Evolutionary conservation across 2,888 invertebrate genomes (phyloP), one percentile per base, ranked within the genome.

Genomic region (Beris morrisii): DNA sequence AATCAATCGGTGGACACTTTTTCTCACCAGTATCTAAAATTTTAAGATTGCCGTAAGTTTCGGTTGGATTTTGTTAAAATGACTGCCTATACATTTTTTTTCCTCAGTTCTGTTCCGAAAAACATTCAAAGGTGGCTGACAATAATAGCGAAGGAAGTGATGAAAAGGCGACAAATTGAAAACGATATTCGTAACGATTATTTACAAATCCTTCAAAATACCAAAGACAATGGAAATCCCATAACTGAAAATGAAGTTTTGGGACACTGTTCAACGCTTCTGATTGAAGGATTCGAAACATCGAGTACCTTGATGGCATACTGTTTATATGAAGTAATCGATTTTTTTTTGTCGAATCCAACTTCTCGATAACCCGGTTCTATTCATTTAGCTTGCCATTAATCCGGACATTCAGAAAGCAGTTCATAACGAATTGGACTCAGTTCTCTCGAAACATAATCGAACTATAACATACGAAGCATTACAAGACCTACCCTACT

Each of bases 281-380:
- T 56, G 4, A 64, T 64, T 6, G 69, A 70, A 61, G 69, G 69
- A 1, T 70, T 69, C 45, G 70, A 70, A 55, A 65, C 70, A 22
- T 67, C 69, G 15, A 67, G 59, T 15, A 66, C 69, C 9, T 44
- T 69, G 13, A 66, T 69, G 64, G 64, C 70, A 0, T 68, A 58
- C 48, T 64, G 66, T 30, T 46, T 70, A 7, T 69, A 69, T 55
- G 64, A 70, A 48, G 63, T 69, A 53, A 54, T 38, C 1, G 38
- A 7, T 38, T 7, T 38, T 38, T 38, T 38, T 38, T 38, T 9
- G 4, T n/a, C 38, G 48, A 22, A 48, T 15, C 7, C 48, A 48
- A 12, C 6, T 48, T 13, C 7, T 38, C 22, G 22, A 38, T 38
- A 38, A 38, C 22, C 38, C 38, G 4, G 38, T 38, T 22, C 22